Evolutionary conservation across 2,113 vertebrate genomes (phyloP).

Genomic region (Myiozetetes cayanensis): DNA sequence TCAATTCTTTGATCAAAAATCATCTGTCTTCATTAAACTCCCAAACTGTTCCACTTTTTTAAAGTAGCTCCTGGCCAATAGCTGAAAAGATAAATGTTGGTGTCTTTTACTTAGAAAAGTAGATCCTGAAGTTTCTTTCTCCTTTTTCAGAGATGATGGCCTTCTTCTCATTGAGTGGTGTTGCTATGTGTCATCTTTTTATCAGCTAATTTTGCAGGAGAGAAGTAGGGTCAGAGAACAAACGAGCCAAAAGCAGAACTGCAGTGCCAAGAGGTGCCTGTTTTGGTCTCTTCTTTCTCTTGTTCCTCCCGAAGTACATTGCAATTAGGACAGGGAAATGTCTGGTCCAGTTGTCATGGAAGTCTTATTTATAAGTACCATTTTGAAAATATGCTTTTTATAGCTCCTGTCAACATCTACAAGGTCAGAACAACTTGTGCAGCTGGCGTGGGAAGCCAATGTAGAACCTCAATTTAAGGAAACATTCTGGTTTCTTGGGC

Average conservation of each 20-base stretch:
- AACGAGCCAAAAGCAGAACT: background rate
- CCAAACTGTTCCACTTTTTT: background rate
- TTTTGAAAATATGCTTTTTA: conserved; percentile 66
- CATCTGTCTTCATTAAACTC: background rate
- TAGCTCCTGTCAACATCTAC: conserved; percentile 53
- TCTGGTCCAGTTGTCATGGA: conserved; percentile 31
- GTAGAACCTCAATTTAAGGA: conserved; percentile 29
- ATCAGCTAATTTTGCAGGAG: background rate
- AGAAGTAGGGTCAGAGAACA: background rate
- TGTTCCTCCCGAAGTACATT: background rate
- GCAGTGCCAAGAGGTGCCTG: background rate
- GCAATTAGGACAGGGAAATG: conserved; percentile 15
- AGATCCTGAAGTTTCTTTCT: background rate
- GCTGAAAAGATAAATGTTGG: background rate
- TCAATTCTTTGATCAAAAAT: background rate
- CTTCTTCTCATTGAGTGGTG: background rate
- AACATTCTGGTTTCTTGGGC: conserved; percentile 19
- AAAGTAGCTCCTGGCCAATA: background rate
- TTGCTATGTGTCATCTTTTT: background rate
- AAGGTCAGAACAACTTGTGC: conserved; percentile 50
- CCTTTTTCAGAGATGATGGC: background rate
- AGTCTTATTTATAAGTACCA: conserved; percentile 6
- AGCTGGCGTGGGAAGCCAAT: conserved; percentile 21
- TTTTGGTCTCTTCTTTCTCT: background rate
- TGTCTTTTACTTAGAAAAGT: background rate